These are phyloP conservation scores for Erethizon dorsatum DNA, from an alignment of 2,797 vertebrate genomes.

Conservation along the genomic window DNA sequence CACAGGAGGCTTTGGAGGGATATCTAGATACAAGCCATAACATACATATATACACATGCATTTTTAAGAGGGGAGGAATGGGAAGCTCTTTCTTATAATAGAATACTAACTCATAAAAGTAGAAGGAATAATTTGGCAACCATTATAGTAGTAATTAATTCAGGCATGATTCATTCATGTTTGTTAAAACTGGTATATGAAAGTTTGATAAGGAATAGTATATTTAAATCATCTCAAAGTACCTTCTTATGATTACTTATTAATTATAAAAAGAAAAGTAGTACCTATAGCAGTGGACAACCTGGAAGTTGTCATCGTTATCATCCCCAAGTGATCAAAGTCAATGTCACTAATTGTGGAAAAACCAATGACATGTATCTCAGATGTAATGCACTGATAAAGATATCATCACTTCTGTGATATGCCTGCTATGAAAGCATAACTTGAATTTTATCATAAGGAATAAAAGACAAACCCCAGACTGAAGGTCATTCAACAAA, in stretches of 20 bases:
- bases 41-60: neutral
- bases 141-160: slow-evolving; percentile 2
- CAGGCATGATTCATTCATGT: slow-evolving; percentile 5
- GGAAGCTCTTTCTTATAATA: neutral
- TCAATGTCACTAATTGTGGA: neutral
- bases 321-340: neutral
- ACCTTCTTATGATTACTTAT: neutral
- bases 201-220: neutral
- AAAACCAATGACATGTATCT: neutral
- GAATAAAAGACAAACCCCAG: slow-evolving; percentile 14
- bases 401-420: neutral
- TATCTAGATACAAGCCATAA: neutral
- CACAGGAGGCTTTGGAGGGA: neutral
- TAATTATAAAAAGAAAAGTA: slow-evolving; percentile 33
- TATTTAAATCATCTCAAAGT: slow-evolving; percentile 19
- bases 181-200: neutral
- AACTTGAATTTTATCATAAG: neutral
- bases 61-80: neutral
- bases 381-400: neutral
- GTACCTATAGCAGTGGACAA: slow-evolving; percentile 2
- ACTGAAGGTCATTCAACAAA: slow-evolving; percentile 52
- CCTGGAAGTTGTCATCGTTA: neutral
- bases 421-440: neutral
- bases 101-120: slow-evolving; percentile 46
- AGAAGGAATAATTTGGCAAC: neutral